These are phyloP conservation scores for Polymixis lichenea DNA, from an alignment of 2,888 invertebrate species.

Conservation along the genomic window DNA sequence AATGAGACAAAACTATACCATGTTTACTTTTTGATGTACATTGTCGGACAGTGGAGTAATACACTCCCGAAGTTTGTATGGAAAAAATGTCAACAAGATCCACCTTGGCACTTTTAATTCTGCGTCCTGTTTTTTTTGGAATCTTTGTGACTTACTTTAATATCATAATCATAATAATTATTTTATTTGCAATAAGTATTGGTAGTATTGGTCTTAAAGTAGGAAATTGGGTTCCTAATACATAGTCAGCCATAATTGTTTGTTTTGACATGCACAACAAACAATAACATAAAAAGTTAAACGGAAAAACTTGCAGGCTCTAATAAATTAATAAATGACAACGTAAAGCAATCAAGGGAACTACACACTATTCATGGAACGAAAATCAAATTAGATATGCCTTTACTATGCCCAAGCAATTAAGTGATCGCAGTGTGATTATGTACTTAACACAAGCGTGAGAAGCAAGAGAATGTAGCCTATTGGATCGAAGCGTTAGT, in stretches of 20 bases:
- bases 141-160: not conserved
- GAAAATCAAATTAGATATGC: slow-evolving; percentile 46
- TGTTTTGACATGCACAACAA: no score
- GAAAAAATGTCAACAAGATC: no score
- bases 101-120: not conserved
- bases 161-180: no score
- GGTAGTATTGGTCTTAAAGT: no score
- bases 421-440: slow-evolving; percentile 58
- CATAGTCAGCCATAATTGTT: no score
- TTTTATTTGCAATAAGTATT: no score
- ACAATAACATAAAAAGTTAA: no score
- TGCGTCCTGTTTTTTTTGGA: not conserved
- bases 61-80: no score
- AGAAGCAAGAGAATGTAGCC: slow-evolving; percentile 63
- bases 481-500: slow-evolving; percentile 51
- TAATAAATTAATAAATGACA: not conserved
- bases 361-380: slow-evolving; percentile 18
- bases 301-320: not conserved
- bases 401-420: slow-evolving; percentile 46
- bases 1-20: no score
- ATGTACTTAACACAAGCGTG: slow-evolving; percentile 64
- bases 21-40: no score
- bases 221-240: no score
- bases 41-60: no score
- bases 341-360: not conserved